Conservation (phyloP, 2,797 vertebrate genomes). For the Siniperca scherzeri region DNA sequence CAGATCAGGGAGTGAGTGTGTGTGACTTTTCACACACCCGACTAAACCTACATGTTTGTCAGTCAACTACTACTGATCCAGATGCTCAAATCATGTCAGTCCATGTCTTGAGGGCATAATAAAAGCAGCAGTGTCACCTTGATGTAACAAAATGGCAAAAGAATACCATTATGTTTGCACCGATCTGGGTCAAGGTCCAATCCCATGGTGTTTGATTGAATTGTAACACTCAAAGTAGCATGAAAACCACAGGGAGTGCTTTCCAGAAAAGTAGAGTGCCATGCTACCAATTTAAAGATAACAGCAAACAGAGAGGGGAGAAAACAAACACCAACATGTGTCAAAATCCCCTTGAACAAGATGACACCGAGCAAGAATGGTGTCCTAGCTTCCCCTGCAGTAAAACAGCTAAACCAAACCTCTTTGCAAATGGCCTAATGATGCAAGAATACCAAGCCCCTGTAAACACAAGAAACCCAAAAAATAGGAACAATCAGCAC, state of each 20-base stretch:
- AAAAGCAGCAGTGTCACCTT: conserved; percentile 51
- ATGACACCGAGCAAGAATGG: conserved; percentile 28
- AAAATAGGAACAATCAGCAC: conserved; percentile 50
- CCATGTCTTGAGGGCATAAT: conserved; percentile 21
- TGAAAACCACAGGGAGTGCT: conserved; percentile 37
- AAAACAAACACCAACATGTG: conserved; percentile 56
- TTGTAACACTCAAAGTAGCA: conserved; percentile 30
- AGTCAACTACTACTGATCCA: conserved; percentile 26
- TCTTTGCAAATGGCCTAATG: conserved; percentile 30
- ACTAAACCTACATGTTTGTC: conserved; percentile 11
- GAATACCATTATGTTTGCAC: conserved; percentile 15
- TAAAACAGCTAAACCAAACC: conserved; percentile 27
- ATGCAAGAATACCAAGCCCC: conserved; percentile 28
- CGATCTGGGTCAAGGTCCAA: conserved; percentile 53
- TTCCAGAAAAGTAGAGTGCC: background rate
- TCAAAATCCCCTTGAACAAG: conserved; percentile 32
- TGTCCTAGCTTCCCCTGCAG: conserved; percentile 2
- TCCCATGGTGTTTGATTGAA: conserved; percentile 41
- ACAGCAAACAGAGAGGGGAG: conserved; percentile 6
- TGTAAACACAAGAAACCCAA: conserved; percentile 42
- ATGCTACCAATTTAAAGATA: conserved; percentile 17
- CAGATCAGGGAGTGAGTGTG: background rate
- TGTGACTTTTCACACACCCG: background rate
- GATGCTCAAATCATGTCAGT: conserved; percentile 38
- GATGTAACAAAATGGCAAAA: conserved; percentile 21